phyloP scores from a whole-genome alignment of 2,113 vertebrate genomes.

The Penelope pileata region DNA sequence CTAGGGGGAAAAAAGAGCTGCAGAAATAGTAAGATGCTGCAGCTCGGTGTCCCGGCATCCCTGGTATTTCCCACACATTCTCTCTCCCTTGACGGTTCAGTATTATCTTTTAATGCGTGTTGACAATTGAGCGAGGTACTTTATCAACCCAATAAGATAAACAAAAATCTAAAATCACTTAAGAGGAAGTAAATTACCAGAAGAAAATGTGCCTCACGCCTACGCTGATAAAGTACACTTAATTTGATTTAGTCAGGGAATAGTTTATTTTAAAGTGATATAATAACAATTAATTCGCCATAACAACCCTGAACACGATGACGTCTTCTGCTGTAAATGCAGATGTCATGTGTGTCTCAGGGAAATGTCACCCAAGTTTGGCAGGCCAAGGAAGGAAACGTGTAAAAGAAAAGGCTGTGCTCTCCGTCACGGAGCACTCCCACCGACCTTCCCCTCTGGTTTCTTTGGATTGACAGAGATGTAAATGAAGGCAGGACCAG shows the following conservation, averaged over 20 bases:
- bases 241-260: neutral
- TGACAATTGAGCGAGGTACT: slow-evolving; percentile 46
- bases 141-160: slow-evolving; percentile 65
- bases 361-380: neutral
- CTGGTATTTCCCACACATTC: slow-evolving; percentile 24
- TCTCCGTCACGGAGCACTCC: neutral
- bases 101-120: slow-evolving; percentile 62
- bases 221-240: neutral
- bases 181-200: slow-evolving; percentile 7
- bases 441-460: neutral
- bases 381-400: neutral
- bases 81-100: slow-evolving; percentile 22
- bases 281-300: neutral
- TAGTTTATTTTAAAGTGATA: slow-evolving; percentile 7
- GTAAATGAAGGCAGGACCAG: neutral
- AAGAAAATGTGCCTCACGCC: slow-evolving; percentile 10
- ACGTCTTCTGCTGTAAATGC: neutral
- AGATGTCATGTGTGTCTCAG: neutral
- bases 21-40: neutral
- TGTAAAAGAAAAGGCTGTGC: neutral
- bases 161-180: slow-evolving; percentile 67
- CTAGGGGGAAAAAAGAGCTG: neutral
- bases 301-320: neutral
- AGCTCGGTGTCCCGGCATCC: neutral
- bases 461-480: neutral